A percentile compares a stretch with the other conserved stretches of the same genome.
Evolutionary conservation across 2,888 invertebrate species (phyloP).

Genomic region (Lucinisca nassula): DNA sequence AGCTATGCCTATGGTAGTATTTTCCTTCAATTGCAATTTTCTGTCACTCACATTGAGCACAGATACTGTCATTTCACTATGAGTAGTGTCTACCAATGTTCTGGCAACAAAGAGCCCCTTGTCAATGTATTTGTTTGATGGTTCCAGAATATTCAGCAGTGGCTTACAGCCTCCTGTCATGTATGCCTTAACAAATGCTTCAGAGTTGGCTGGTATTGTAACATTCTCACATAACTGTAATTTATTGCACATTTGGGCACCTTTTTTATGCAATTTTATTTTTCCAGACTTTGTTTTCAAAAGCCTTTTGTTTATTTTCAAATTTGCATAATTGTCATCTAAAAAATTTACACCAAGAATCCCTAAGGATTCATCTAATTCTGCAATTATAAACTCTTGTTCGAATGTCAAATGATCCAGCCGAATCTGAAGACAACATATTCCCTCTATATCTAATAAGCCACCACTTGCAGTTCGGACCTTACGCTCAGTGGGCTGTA

Average conservation of each 20-base stretch:
- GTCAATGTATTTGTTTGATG: neutral
- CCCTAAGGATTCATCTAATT: neutral
- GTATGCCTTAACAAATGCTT: neutral
- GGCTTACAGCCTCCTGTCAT: neutral
- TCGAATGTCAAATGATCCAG: neutral
- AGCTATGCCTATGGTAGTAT: neutral
- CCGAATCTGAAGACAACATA: neutral
- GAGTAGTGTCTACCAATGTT: neutral
- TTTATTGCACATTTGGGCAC: neutral
- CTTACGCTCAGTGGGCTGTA: neutral
- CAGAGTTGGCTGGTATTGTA: neutral
- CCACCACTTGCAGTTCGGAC: neutral
- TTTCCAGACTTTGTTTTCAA: neutral
- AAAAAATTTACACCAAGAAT: neutral
- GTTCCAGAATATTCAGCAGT: neutral
- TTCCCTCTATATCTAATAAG: neutral
- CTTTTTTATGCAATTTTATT: neutral
- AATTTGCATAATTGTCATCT: neutral
- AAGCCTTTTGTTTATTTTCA: neutral
- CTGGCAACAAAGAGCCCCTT: neutral
- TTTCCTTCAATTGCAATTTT: neutral
- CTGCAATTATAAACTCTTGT: neutral
- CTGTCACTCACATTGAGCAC: neutral
- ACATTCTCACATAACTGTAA: neutral
- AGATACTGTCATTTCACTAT: neutral